A percentile compares a stretch with the other conserved stretches of the same genome.
These are phyloP conservation scores for Cheirogaleus medius DNA, from an alignment of 2,113 vertebrate genomes.

Conservation along the genomic window DNA sequence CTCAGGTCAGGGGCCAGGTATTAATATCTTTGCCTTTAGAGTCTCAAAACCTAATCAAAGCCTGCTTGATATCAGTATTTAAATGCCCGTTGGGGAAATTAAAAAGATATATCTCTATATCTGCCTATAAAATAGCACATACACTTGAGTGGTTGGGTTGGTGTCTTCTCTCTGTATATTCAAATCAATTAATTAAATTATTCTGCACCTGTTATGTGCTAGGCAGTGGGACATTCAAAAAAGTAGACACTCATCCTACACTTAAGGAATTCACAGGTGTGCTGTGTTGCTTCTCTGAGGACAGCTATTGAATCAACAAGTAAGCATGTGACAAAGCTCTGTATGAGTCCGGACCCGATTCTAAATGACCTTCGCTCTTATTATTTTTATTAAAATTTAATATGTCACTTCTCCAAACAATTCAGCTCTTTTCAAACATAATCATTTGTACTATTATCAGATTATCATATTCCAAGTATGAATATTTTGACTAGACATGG, in stretches of 20 bases:
- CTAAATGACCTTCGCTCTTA: neutral
- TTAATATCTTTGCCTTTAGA: neutral
- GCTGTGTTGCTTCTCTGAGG: neutral
- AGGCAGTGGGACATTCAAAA: neutral
- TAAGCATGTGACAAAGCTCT: neutral
- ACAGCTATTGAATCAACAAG: neutral
- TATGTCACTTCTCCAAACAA: neutral
- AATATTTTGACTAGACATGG: neutral
- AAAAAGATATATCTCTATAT: neutral
- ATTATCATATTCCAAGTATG: neutral
- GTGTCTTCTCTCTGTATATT: neutral
- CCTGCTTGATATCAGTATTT: neutral
- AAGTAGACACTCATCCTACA: neutral
- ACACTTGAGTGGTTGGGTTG: neutral
- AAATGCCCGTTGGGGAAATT: neutral
- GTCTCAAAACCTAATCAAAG: neutral
- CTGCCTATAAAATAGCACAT: neutral
- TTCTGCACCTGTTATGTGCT: neutral
- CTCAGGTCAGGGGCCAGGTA: neutral
- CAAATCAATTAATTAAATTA: neutral
- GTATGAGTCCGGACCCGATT: neutral
- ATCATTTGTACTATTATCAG: neutral
- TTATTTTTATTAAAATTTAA: conserved; percentile 1
- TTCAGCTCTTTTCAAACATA: neutral
- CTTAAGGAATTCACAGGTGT: neutral